phyloP scores from a whole-genome alignment of 2,888 invertebrate genomes.

The Cosmorhoe ocellata region DNA sequence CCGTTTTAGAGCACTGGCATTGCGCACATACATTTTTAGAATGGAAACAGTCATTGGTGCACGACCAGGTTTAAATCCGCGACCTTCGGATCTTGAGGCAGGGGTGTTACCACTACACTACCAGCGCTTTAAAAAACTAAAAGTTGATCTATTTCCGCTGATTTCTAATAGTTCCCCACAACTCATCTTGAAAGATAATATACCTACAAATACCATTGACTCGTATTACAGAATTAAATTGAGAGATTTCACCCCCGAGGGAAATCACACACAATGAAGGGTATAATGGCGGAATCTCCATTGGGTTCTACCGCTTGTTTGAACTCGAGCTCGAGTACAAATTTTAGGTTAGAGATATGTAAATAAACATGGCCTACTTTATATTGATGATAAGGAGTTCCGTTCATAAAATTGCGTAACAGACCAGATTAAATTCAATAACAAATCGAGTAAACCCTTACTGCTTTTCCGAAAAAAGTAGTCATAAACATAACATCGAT shows the following conservation, averaged over 20 bases:
- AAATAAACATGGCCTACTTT: constrained; percentile 22
- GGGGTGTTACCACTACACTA: no score
- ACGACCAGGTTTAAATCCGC: no score
- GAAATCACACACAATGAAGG: constrained; percentile 27
- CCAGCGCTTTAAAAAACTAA: no score
- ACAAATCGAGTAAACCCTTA: no score
- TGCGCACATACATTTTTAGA: no score
- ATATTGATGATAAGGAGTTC: constrained; percentile 22
- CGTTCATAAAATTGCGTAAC: background rate
- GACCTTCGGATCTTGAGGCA: no score
- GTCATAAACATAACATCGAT: no score
- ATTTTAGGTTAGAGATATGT: constrained; percentile 17
- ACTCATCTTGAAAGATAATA: constrained; percentile 9
- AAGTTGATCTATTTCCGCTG: background rate
- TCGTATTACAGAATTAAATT: constrained; percentile 23
- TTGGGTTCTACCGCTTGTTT: constrained; percentile 9
- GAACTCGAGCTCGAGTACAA: constrained; percentile 10
- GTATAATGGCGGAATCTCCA: constrained; percentile 16
- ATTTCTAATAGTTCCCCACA: background rate
- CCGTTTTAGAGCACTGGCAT: no score
- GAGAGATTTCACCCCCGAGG: constrained; percentile 17
- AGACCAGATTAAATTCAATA: background rate
- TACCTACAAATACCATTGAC: constrained; percentile 5
- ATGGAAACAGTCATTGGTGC: no score
- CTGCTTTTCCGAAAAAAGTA: no score